phyloP scores from a whole-genome alignment of 2,888 invertebrate genomes.

The Tuberolachnus salignus region DNA sequence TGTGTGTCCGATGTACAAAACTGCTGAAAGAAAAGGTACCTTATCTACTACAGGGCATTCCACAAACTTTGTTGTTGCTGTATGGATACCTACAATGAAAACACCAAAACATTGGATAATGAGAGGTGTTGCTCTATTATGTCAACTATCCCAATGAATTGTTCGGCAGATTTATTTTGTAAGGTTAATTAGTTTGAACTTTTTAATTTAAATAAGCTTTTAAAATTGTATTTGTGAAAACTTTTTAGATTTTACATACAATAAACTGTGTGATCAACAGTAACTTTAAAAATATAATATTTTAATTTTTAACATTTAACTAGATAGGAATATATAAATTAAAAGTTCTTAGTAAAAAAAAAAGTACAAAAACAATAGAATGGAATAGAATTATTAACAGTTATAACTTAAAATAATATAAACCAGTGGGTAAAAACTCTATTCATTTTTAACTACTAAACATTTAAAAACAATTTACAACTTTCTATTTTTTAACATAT shows the following conservation, averaged over 20 bases:
- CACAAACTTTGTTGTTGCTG: conserved; percentile 81
- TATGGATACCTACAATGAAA: conserved; percentile 73
- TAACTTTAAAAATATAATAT: neutral
- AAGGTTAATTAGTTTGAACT: neutral
- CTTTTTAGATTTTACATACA: neutral
- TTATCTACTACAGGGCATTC: conserved; percentile 85
- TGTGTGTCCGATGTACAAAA: conserved; percentile 79
- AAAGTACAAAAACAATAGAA: neutral
- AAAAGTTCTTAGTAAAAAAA: neutral
- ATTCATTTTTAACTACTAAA: too few species aligned
- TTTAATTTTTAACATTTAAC: conserved; percentile 7
- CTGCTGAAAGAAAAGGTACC: conserved; percentile 77
- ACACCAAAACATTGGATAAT: conserved; percentile 80
- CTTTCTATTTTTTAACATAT: too few species aligned
- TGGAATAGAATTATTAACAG: neutral
- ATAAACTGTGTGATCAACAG: neutral
- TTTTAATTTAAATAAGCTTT: neutral
- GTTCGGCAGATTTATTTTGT: neutral
- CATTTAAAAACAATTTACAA: too few species aligned
- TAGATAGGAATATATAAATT: neutral
- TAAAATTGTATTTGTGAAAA: neutral
- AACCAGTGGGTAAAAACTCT: neutral
- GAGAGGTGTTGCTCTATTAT: conserved; percentile 77
- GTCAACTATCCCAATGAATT: conserved; percentile 73
- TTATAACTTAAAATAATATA: conserved; percentile 7